A percentile compares a stretch with the other conserved stretches of the same genome.
Evolutionary conservation across 2,113 vertebrate genomes (phyloP).

Genomic region (Cervus canadensis): DNA sequence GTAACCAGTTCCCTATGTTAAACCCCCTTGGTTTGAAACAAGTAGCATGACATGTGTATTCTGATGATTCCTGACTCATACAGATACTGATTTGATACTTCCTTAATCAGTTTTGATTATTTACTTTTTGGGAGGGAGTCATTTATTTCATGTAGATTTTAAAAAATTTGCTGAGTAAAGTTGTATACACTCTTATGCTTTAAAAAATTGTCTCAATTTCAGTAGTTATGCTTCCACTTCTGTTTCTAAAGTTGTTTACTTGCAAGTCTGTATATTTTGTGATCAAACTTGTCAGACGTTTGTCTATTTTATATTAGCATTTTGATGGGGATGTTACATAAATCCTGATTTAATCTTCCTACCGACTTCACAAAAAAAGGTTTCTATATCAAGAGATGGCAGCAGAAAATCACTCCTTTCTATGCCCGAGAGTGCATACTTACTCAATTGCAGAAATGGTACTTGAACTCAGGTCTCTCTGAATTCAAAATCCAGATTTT

Average conservation of each 20-base stretch:
- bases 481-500: background rate
- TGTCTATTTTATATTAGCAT: slow-evolving; percentile 7
- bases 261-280: background rate
- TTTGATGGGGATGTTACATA: background rate
- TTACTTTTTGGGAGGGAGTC: background rate
- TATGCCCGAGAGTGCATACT: accelerated
- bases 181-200: background rate
- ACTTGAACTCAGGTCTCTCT: background rate
- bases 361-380: background rate
- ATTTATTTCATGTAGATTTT: background rate
- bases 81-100: background rate
- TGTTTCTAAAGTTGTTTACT: background rate
- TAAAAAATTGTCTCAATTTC: background rate
- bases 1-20: background rate
- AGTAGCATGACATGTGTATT: background rate
- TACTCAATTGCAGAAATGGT: background rate
- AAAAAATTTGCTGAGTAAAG: background rate
- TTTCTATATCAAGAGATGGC: background rate
- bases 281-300: slow-evolving; percentile 18
- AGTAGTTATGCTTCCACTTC: background rate
- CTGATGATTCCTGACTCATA: background rate
- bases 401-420: background rate
- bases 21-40: background rate
- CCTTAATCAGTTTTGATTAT: background rate
- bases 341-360: slow-evolving; percentile 31